These are phyloP conservation scores for Chrysotoxum bicinctum DNA, from an alignment of 2,888 invertebrate species.

Conservation along the genomic window DNA sequence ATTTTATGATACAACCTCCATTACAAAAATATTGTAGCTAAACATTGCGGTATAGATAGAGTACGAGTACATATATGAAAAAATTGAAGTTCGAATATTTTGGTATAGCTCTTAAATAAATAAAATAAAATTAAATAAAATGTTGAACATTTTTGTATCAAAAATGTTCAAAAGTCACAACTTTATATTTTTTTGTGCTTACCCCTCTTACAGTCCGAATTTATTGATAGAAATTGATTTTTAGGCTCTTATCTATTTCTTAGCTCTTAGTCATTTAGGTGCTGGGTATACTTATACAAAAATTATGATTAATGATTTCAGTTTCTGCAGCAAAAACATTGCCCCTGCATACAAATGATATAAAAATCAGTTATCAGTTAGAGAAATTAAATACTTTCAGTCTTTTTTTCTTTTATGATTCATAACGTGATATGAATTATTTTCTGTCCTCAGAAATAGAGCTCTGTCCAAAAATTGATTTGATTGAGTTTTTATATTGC, in stretches of 20 bases:
- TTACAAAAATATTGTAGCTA: neutral
- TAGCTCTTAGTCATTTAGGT: neutral
- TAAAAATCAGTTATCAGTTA: neutral
- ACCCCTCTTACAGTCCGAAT: no score
- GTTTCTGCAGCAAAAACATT: neutral
- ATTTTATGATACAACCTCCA: neutral
- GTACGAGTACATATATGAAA: no score
- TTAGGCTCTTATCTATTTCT: no score
- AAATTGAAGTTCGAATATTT: no score
- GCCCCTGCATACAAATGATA: neutral
- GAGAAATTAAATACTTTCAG: neutral
- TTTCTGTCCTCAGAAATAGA: neutral
- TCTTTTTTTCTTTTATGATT: no score
- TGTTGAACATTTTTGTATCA: no score
- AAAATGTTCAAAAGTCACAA: no score
- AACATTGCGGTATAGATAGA: no score
- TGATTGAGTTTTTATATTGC: neutral
- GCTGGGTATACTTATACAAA: neutral
- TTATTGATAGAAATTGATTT: no score
- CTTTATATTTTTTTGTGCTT: no score
- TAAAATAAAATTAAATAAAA: no score
- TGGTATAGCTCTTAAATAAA: no score
- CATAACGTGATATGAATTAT: neutral
- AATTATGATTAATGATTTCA: neutral
- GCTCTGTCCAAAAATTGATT: neutral